A percentile compares a stretch with the other conserved stretches of the same genome.
Evolutionary conservation across 2,797 vertebrate genomes (phyloP).

Genomic region (Darevskia nairensis): DNA sequence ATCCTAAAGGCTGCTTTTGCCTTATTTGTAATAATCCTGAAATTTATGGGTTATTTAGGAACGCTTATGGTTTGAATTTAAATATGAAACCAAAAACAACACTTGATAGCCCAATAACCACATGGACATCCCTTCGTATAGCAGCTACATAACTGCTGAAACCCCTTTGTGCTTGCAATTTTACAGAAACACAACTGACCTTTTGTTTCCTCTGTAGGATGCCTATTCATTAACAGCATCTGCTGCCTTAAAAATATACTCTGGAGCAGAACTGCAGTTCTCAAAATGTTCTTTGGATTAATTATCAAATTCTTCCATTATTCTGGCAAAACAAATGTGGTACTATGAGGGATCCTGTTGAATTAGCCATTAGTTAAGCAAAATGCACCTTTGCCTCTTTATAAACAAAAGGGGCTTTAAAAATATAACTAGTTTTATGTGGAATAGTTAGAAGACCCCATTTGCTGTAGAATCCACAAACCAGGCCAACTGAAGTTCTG

Average conservation of each 20-base stretch:
- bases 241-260: conserved; percentile 25
- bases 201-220: background rate
- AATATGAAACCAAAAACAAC: conserved; percentile 40
- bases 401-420: too few species aligned
- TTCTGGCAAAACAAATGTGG: conserved; percentile 42
- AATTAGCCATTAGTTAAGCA: background rate
- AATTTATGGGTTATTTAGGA: conserved; percentile 10
- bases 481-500: background rate
- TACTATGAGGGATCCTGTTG: background rate
- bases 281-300: conserved; percentile 30
- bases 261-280: background rate
- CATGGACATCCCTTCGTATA: conserved; percentile 12
- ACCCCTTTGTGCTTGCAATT: conserved; percentile 37
- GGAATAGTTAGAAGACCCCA: background rate
- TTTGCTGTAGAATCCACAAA: background rate
- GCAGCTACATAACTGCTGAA: conserved; percentile 5
- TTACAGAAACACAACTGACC: conserved; percentile 19
- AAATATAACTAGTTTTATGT: background rate
- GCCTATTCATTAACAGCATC: background rate
- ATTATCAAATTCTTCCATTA: conserved; percentile 37
- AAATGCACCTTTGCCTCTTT: conserved; percentile 8
- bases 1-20: background rate
- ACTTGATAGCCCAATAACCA: background rate
- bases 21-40: conserved; percentile 4
- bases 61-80: conserved; percentile 19